These are phyloP conservation scores for Tryphoninae sp. DNA, from an alignment of 2,888 invertebrate species.

Conservation along the genomic window DNA sequence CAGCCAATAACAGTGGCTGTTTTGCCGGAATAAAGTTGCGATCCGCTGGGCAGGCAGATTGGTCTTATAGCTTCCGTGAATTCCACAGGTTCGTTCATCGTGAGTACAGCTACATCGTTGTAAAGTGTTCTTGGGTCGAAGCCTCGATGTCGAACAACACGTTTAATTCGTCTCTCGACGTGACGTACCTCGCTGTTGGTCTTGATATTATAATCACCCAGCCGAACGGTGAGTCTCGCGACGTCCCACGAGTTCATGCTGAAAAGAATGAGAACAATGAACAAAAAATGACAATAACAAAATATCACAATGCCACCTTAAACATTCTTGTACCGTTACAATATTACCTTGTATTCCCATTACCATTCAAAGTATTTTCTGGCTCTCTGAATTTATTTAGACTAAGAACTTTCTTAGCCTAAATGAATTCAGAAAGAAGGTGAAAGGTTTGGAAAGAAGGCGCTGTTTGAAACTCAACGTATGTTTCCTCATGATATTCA, in stretches of 20 bases:
- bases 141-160: conserved; percentile 92
- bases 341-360: neutral
- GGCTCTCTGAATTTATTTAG: neutral
- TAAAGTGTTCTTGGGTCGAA: conserved; percentile 93
- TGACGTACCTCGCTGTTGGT: conserved; percentile 89
- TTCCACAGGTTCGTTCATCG: conserved; percentile 89
- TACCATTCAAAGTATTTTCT: neutral
- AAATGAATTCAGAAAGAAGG: too few relatives aligned
- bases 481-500: neutral
- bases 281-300: conserved; percentile 13
- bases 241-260: conserved; percentile 96
- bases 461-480: neutral
- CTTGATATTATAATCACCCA: conserved; percentile 93
- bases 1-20: conserved; percentile 93
- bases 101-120: conserved; percentile 92
- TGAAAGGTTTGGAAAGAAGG: too few relatives aligned
- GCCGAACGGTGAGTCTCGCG: conserved; percentile 89
- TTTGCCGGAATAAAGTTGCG: conserved; percentile 86
- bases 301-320: neutral
- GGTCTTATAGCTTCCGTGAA: conserved; percentile 89
- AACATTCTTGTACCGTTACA: neutral
- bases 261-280: conserved; percentile 68
- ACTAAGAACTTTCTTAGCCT: neutral
- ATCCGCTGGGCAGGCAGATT: conserved; percentile 88
- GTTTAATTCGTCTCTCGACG: conserved; percentile 89